phyloP scores from a whole-genome alignment of 2,113 vertebrate genomes.

The Emydura subglobosa region DNA sequence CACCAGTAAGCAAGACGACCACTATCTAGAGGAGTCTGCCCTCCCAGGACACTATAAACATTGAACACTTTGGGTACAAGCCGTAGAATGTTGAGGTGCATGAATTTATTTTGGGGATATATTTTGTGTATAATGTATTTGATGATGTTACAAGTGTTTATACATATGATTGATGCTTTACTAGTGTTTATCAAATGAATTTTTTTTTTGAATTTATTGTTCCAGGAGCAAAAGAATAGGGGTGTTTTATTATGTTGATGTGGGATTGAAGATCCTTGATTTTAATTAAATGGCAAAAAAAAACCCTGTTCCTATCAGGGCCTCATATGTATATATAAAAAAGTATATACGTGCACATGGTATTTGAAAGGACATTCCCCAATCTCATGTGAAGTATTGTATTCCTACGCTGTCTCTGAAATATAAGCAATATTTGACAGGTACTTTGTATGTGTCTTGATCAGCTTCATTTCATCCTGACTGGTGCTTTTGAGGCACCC shows the following conservation, averaged over 20 bases:
- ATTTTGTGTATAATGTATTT: constrained; percentile 52
- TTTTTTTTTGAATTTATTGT: constrained; percentile 10
- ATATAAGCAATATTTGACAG: constrained; percentile 41
- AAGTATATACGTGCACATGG: background rate
- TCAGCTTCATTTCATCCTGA: background rate
- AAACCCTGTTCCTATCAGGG: background rate
- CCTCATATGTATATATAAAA: background rate
- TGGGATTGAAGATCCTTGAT: background rate
- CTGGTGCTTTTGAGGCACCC: background rate
- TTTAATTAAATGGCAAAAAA: background rate
- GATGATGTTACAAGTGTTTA: constrained; percentile 37
- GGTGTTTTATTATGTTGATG: background rate
- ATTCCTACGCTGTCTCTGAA: constrained; percentile 36
- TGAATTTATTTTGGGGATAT: constrained; percentile 56
- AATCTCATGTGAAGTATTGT: constrained; percentile 20
- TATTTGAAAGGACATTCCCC: constrained; percentile 19
- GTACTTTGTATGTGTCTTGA: background rate
- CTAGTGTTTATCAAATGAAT: constrained; percentile 23
- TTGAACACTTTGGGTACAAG: background rate
- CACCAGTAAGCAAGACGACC: background rate
- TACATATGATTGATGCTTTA: constrained; percentile 28
- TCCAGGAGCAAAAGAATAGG: constrained; percentile 24
- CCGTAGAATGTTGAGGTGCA: constrained; percentile 18
- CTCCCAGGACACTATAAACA: background rate
- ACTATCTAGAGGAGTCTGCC: fast-evolving